Evolutionary conservation across 2,888 invertebrate species (phyloP), one percentile per base, ranked within the genome.

Genomic region (Polymixis flavicincta): DNA sequence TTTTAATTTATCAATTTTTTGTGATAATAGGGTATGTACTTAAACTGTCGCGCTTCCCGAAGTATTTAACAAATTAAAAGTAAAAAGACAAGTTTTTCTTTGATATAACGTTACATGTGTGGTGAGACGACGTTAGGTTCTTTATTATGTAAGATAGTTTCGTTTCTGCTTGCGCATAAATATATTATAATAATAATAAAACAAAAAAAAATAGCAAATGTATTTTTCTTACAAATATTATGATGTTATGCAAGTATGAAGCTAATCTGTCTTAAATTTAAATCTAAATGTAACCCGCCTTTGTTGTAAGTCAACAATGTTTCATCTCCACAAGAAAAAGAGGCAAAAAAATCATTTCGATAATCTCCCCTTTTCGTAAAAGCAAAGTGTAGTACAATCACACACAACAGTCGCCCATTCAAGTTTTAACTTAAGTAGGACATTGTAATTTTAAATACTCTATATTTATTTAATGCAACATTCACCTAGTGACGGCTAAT

Each of bases 61-160:
- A 85, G 88, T 89, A 88, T 92, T 90, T 92, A 81, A 86, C 85
- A 82, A 85, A 82, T 87, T 85, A 80, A 80, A 85, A 77, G 82
- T 82, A 82, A 76, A 94, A 95, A 95, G 94, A 95, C 94, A 94
- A 89, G 63, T 74, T 81, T 90, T 90, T 88, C 77, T 87, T 88
- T 87, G 81, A 85, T 86, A 91, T 90, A 94, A 95, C 94, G 96
- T 96, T 96, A 96, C 96, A 96, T 96, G 96, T 96, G 96, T 96
- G 96, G 96, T 96, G 96, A 96, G 96, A 96, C 96, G 96, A 95
- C 94, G 95, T 93, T 94, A 95, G 95, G 93, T 91, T 91, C 90
- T 93, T 88, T 84, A 84, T 71, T 74, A 78, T 87, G 74, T 91
- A 92, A 92, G 92, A 92, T 92, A 88, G 92, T 90, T 87, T 90